Base-by-base conservation (phyloP, 2,797 vertebrate species). In the Oryzias sinensis region DNA sequence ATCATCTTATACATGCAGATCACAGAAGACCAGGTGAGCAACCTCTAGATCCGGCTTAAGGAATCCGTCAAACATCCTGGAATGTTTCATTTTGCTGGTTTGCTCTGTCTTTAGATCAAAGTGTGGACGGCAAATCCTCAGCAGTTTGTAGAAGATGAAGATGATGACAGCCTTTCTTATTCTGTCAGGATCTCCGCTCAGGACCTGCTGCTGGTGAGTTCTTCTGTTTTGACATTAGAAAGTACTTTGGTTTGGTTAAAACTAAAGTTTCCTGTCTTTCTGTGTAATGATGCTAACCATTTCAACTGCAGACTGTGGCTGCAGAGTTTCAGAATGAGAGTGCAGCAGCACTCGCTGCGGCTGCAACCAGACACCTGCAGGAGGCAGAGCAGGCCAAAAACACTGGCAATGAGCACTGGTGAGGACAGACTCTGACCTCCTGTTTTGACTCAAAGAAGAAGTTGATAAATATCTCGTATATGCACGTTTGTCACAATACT, bases 1-100 rank as follows among this genome's bases (percentile, higher is more conserved):
- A 81, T 98, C 87, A 97, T 98, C 74, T 92, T 99, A 15, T 99
- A 99, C 84, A 98, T 99, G 97, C 97, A 99, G 87, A 99, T 99
- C 89, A 99, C 97, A 0, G 97, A 99, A 74, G 97, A 99, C 70
- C 97, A 98, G 97, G 97, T 98, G 88, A 84, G 78, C 24, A 46
- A 15, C 4, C 0, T 9, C 44, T 41, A 18, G 33, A 37, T 37
- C 33, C 33, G 2, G 8, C 11, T 37, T 37, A 37, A 37, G 8
- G 4, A 37, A 37, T 27, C 33, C 3, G 33, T 37, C 11, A 37
- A 3, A 11, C 7, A 6, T 27, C 25, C 2, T 24, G 41, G 14
- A 24, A 24, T 0, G 0, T 20, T 48, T 2, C 27, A 3, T n/a
- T 46, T 5, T 46, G 44, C 25, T 50, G 9, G 33, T 18, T n/a